Percentiles rank a stretch among this genome's conserved stretches.
These are phyloP conservation scores for Mola mola DNA, from an alignment of 2,113 vertebrate genomes.

Conservation along the genomic window DNA sequence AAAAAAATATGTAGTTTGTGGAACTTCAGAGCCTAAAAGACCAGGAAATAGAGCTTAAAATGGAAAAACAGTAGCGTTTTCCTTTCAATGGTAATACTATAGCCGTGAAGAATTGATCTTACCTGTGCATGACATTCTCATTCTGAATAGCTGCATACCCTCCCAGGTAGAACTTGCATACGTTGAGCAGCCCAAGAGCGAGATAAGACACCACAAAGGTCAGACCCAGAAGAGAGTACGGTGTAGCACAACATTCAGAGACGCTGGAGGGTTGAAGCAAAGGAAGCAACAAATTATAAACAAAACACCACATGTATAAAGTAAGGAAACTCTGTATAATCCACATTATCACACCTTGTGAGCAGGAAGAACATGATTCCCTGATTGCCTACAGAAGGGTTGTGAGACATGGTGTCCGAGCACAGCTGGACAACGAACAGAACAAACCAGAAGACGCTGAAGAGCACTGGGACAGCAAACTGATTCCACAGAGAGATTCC, in stretches of 20 bases:
- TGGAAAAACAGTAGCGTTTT: too few relatives aligned
- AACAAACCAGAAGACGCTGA: slow-evolving; percentile 88
- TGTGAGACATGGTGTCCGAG: slow-evolving; percentile 65
- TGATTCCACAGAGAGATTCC: slow-evolving; percentile 86
- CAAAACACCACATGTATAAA: not conserved
- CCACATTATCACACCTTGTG: slow-evolving; percentile 77
- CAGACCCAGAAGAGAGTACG: slow-evolving; percentile 87
- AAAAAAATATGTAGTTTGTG: too few relatives aligned
- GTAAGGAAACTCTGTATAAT: not conserved
- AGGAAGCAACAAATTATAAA: not conserved
- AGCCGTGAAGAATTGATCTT: slow-evolving; percentile 13
- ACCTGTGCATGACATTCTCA: slow-evolving; percentile 91
- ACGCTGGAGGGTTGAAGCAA: slow-evolving; percentile 68
- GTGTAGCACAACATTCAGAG: slow-evolving; percentile 87
- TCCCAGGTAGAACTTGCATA: slow-evolving; percentile 88
- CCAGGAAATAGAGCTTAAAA: too few relatives aligned
- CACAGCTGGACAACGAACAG: slow-evolving; percentile 83
- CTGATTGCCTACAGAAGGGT: slow-evolving; percentile 70
- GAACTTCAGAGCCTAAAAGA: too few relatives aligned
- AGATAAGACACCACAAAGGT: slow-evolving; percentile 89
- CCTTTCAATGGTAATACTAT: too few relatives aligned
- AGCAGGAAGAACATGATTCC: slow-evolving; percentile 84
- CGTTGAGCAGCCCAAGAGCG: slow-evolving; percentile 85
- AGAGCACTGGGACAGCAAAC: slow-evolving; percentile 85
- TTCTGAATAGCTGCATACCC: slow-evolving; percentile 84